Evolutionary conservation across 2,113 vertebrate genomes (phyloP), one percentile per base, ranked within the genome.

Genomic region (Mohoua ochrocephala): DNA sequence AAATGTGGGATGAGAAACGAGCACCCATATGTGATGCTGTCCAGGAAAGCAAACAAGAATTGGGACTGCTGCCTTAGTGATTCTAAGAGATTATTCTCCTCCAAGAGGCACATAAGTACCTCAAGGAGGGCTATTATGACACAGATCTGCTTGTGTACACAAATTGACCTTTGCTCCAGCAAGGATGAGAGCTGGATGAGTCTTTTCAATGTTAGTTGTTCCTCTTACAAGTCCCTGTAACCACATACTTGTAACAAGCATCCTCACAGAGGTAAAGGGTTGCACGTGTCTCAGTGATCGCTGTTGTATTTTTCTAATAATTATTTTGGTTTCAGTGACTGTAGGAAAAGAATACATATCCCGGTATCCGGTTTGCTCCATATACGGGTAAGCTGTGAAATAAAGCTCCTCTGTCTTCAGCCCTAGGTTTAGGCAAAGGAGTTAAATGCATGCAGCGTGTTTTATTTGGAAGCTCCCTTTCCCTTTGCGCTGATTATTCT

Each of bases 401-500:
- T 27, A 23, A 37, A 60, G 33, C 26, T 42, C 22, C 52, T 35
- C 7, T 22, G 23, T 37, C 30, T 75, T 64, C 24, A 75, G 21
- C 23, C 20, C 39, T 56, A 20, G 37, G n/a, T 79, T 86, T 39
- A 2, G 5, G 37, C 63, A 89, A 52, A 69, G n/a, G 10, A 31
- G 11, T 39, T 56, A 67, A 50, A 56, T 2, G 15, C 1, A 3
- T 31, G 9, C 22, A 44, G n/a, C 0, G 0, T 0, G 0, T 56
- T 37, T 52, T 33, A 20, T 56, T 28, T 77, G 63, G 37, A 89
- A 80, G 16, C 42, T 50, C 5, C 4, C 1, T 60, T 91, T 28
- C 52, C 44, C 54, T 82, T 37, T 75, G 16, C 45, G 10, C 9
- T 4, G 20, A 63, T 78, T 61, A 41, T 33, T 67, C 28, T n/a